A percentile compares a stretch with the other conserved stretches of the same genome.
Evolutionary conservation across 2,797 vertebrate species (phyloP).

Genomic region (Diceros bicornis): DNA sequence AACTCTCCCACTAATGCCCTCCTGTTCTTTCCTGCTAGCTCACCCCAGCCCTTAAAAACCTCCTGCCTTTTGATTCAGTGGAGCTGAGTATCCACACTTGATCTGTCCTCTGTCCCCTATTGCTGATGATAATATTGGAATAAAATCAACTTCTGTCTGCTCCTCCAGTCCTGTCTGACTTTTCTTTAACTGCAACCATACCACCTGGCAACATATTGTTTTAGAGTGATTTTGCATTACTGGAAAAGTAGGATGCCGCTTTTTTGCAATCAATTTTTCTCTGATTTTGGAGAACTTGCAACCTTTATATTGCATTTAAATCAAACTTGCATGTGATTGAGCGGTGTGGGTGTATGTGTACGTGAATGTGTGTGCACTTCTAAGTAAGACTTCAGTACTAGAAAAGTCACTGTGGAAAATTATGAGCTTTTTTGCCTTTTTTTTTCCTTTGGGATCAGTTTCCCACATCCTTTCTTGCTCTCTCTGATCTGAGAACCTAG

Average conservation of each 20-base stretch:
- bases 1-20: neutral
- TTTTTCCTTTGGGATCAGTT: neutral
- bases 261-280: constrained; percentile 59
- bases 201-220: neutral
- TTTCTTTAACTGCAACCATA: neutral
- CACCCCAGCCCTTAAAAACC: neutral
- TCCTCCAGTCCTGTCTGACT: neutral
- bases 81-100: neutral
- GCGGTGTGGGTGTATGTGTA: neutral
- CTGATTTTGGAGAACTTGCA: constrained; percentile 66
- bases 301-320: constrained; percentile 73
- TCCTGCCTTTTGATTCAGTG: neutral
- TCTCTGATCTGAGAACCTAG: constrained; percentile 8
- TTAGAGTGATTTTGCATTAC: constrained; percentile 55
- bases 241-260: constrained; percentile 44
- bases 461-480: neutral
- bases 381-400: neutral
- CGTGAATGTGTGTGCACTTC: neutral
- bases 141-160: neutral
- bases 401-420: neutral
- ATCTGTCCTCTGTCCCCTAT: neutral
- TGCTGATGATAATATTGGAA: neutral
- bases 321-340: constrained; percentile 1
- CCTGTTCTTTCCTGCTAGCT: neutral
- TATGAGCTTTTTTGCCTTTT: neutral